Percentiles rank a stretch among this genome's conserved stretches.
phyloP scores from a whole-genome alignment of 2,797 vertebrate genomes.

The Pangasius mekongensis region DNA sequence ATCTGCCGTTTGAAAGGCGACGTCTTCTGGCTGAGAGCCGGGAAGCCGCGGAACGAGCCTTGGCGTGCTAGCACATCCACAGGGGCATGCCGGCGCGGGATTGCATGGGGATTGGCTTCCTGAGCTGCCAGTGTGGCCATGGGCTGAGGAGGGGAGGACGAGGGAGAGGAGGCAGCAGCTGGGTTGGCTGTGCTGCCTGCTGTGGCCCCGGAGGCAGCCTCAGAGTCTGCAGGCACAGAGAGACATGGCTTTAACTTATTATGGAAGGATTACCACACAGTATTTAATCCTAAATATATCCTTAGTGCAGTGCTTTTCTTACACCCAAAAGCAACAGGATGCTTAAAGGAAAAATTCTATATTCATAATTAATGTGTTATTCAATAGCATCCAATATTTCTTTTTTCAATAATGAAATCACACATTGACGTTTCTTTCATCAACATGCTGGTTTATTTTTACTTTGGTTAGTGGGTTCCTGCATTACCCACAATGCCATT shows the following conservation, averaged over 20 bases:
- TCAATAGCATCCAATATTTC: background rate
- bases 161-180: slow-evolving; percentile 53
- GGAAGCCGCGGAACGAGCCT: slow-evolving; percentile 96
- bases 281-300: background rate
- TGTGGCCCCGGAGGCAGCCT: slow-evolving; percentile 28
- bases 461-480: background rate
- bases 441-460: background rate
- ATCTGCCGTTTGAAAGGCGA: slow-evolving; percentile 97
- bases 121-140: slow-evolving; percentile 77
- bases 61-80: slow-evolving; percentile 93
- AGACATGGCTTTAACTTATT: slow-evolving; percentile 14
- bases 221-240: slow-evolving; percentile 42
- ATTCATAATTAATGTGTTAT: background rate
- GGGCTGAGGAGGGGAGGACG: slow-evolving; percentile 82
- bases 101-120: slow-evolving; percentile 82
- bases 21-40: slow-evolving; percentile 94
- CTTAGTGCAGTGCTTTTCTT: background rate
- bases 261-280: background rate
- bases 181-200: slow-evolving; percentile 63
- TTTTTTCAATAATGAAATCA: background rate
- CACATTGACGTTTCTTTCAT: background rate
- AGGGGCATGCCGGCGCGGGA: slow-evolving; percentile 91
- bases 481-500: background rate
- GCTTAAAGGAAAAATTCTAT: background rate
- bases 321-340: background rate